Conservation (phyloP, 2,113 vertebrate genomes). For the Notechis scutatus region DNA sequence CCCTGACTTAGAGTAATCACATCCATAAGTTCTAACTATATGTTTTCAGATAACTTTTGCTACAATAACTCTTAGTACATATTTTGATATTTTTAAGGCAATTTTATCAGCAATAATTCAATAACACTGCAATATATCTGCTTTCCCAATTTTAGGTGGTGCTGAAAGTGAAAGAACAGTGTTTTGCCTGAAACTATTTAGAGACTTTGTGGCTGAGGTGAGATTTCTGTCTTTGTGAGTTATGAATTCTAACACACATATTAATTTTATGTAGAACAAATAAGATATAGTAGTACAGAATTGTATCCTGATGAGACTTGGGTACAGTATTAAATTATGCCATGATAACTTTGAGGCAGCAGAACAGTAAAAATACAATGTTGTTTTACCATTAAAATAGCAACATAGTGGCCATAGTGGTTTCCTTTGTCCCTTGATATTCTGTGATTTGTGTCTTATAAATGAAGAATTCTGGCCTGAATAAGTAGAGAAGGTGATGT, state of each 20-base stretch:
- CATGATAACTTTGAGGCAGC: not conserved
- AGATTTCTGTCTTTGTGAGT: not conserved
- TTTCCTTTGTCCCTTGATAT: not conserved
- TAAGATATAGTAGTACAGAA: not conserved
- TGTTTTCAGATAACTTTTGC: not conserved
- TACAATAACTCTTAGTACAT: not conserved
- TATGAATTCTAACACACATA: not conserved
- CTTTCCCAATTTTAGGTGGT: not conserved
- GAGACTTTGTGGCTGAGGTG: not conserved
- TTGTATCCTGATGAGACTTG: not conserved
- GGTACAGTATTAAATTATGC: not conserved
- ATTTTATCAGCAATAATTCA: not conserved
- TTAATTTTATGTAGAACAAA: not conserved
- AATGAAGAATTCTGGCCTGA: not conserved
- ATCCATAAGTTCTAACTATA: not conserved
- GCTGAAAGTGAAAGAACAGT: not conserved
- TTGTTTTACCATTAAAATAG: not conserved
- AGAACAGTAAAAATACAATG: not conserved
- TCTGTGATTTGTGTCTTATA: not conserved
- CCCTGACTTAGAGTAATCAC: too few species aligned
- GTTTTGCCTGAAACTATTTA: not conserved
- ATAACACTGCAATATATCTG: not conserved
- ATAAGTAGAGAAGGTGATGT: not conserved
- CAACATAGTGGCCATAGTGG: not conserved
- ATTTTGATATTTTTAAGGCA: not conserved